These are phyloP conservation scores for Accipiter cooperii DNA, from an alignment of 2,113 vertebrate species.

Conservation along the genomic window DNA sequence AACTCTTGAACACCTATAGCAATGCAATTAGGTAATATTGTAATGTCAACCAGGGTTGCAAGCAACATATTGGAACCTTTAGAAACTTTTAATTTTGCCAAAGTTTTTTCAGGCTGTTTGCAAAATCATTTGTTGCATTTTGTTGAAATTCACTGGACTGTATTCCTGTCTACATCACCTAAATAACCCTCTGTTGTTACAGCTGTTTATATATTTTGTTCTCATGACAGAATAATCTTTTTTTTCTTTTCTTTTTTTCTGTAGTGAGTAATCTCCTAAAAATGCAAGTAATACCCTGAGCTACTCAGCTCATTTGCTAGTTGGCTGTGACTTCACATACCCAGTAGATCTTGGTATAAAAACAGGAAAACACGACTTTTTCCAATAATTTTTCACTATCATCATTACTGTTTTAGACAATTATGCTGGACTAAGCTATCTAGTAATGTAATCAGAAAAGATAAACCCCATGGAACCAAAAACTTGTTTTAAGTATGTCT, in stretches of 20 bases:
- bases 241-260: neutral
- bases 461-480: neutral
- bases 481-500: neutral
- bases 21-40: neutral
- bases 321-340: neutral
- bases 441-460: neutral
- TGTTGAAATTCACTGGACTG: neutral
- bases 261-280: neutral
- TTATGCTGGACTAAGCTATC: neutral
- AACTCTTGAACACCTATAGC: neutral
- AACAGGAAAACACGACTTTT: fast-evolving
- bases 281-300: neutral
- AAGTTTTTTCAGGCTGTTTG: neutral
- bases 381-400: neutral
- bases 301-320: neutral
- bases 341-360: neutral
- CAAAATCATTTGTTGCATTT: neutral
- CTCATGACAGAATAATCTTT: neutral
- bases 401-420: neutral
- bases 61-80: neutral
- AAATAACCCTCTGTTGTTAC: neutral
- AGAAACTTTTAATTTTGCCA: neutral
- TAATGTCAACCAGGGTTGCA: neutral
- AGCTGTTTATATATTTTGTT: neutral
- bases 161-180: neutral